Evolutionary conservation across 2,113 vertebrate genomes (phyloP).

Genomic region (Rhagologus leucostigma): DNA sequence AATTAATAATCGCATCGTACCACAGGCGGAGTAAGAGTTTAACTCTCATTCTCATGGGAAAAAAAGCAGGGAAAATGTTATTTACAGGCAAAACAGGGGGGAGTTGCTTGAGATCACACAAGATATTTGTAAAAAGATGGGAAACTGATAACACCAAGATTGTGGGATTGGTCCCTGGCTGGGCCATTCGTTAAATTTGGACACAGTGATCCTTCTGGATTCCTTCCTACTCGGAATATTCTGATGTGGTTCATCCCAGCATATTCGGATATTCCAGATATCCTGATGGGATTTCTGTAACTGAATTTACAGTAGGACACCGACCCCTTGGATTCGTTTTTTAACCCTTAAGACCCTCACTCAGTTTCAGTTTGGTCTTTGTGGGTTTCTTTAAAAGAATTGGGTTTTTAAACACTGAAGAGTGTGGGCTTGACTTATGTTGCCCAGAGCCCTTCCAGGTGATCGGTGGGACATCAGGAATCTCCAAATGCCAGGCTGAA

Average conservation of each 20-base stretch:
- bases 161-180: not conserved
- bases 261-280: not conserved
- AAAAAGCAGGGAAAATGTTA: not conserved
- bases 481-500: not conserved
- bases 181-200: not conserved
- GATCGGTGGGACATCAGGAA: not conserved
- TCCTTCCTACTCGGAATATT: not conserved
- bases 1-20: not conserved
- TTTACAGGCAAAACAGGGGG: not conserved
- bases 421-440: rapidly evolving
- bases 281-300: not conserved
- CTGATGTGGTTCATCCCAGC: not conserved
- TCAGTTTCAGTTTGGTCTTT: not conserved
- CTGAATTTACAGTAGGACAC: not conserved
- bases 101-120: not conserved
- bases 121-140: not conserved
- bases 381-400: not conserved
- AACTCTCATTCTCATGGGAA: not conserved
- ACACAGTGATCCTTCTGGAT: not conserved
- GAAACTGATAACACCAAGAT: not conserved
- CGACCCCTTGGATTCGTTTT: not conserved
- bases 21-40: not conserved
- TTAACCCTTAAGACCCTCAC: not conserved
- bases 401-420: not conserved
- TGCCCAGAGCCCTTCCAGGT: not conserved